phyloP scores from a whole-genome alignment of 1,140 invertebrate genomes.

The Cyphomyrmex costatus region DNA sequence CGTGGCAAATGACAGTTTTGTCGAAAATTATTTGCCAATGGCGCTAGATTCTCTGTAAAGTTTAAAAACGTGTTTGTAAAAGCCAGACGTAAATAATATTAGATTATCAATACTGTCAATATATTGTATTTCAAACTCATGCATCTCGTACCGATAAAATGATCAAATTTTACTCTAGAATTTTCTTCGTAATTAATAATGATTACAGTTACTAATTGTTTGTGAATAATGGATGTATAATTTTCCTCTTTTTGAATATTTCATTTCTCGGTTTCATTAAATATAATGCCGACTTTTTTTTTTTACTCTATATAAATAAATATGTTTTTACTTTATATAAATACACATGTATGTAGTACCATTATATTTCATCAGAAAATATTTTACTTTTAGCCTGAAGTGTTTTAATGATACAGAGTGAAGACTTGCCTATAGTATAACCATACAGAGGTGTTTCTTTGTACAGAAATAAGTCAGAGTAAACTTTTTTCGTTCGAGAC shows the following conservation, averaged over 20 bases:
- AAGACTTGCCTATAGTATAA: too few species aligned
- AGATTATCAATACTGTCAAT: constrained; percentile 15
- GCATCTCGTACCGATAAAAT: background rate
- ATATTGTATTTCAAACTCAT: background rate
- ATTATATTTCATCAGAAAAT: background rate
- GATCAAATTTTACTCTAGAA: background rate
- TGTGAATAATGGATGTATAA: background rate
- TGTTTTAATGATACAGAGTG: background rate
- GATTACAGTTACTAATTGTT: background rate
- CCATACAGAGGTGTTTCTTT: too few species aligned
- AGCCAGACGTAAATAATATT: background rate
- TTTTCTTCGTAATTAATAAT: constrained; percentile 20
- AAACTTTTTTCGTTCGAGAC: too few species aligned
- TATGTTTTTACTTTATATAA: background rate
- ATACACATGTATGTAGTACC: background rate
- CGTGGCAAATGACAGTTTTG: constrained; percentile 48
- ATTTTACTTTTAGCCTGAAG: constrained; percentile 8
- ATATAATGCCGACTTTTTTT: background rate
- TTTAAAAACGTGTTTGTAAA: constrained; percentile 21
- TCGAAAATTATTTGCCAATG: constrained; percentile 43
- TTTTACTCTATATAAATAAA: background rate
- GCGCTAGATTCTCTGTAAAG: constrained; percentile 6
- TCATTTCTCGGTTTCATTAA: constrained; percentile 1
- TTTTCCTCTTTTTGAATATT: background rate
- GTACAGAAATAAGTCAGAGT: too few species aligned